Conservation (phyloP, 2,113 vertebrate genomes). For the Bos javanicus region DNA sequence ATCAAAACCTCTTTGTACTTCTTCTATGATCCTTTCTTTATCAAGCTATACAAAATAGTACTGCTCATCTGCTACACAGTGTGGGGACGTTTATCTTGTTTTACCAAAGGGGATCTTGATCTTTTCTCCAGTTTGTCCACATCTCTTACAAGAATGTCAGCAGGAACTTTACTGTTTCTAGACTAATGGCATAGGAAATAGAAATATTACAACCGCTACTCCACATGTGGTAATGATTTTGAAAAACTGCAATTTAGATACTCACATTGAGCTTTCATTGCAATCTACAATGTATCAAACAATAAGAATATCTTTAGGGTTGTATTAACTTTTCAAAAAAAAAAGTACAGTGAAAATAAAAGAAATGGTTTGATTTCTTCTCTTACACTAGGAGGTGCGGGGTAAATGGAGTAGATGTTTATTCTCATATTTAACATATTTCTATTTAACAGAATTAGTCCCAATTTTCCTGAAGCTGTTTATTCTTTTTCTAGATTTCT, state of each 20-base stretch:
- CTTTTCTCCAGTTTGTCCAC: slow-evolving; percentile 70
- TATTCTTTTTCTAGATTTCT: not conserved
- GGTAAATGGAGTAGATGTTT: not conserved
- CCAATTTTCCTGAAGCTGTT: not conserved
- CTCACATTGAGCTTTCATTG: slow-evolving; percentile 58
- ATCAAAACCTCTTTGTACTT: slow-evolving; percentile 46
- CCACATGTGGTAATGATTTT: slow-evolving; percentile 68
- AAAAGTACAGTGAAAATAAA: not conserved
- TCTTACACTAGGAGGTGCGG: not conserved
- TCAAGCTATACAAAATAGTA: slow-evolving; percentile 39
- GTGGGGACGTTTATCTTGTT: slow-evolving; percentile 60
- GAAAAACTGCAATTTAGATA: slow-evolving; percentile 73
- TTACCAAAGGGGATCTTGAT: slow-evolving; percentile 72
- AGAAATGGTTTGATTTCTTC: slow-evolving; percentile 33
- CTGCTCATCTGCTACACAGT: slow-evolving; percentile 35
- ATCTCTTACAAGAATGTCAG: slow-evolving; percentile 71
- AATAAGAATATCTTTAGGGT: slow-evolving; percentile 53
- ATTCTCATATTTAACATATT: slow-evolving; percentile 11
- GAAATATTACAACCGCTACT: slow-evolving; percentile 69
- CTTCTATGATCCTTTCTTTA: slow-evolving; percentile 46
- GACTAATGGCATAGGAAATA: slow-evolving; percentile 72
- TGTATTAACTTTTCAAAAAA: slow-evolving; percentile 60
- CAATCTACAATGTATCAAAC: slow-evolving; percentile 40
- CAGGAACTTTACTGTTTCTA: slow-evolving; percentile 74
- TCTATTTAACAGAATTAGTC: not conserved